phyloP scores from a whole-genome alignment of 2,797 vertebrate genomes.

The Coccyzus lansbergi region DNA sequence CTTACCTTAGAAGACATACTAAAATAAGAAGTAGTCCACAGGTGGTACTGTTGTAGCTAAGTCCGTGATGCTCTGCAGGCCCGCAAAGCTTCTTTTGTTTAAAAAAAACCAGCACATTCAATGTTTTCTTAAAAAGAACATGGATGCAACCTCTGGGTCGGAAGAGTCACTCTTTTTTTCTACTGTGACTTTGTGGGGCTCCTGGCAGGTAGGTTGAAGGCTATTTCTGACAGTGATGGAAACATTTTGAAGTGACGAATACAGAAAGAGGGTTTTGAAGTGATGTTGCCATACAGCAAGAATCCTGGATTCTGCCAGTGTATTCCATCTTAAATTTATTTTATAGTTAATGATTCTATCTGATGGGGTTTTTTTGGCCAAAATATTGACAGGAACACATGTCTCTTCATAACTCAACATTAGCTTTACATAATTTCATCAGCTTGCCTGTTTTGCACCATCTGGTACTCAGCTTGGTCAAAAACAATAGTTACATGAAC shows the following conservation, averaged over 20 bases:
- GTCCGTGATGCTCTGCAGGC: not conserved
- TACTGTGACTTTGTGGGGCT: fast-evolving
- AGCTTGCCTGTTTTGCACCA: not conserved
- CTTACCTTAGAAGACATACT: not conserved
- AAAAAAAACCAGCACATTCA: not conserved
- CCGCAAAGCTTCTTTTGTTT: not conserved
- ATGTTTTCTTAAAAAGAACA: not conserved
- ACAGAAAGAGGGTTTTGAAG: not conserved
- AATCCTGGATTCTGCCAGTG: not conserved
- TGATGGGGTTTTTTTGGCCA: not conserved
- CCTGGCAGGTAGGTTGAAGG: fast-evolving
- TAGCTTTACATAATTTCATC: not conserved
- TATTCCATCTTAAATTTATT: not conserved
- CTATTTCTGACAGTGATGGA: not conserved
- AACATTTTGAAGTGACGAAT: not conserved
- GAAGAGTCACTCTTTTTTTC: not conserved
- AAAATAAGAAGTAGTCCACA: not conserved
- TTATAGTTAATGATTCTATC: not conserved
- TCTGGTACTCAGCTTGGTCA: not conserved
- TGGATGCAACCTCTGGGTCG: not conserved
- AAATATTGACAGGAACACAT: not conserved
- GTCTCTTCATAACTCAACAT: not conserved
- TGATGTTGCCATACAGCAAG: not conserved
- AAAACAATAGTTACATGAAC: not conserved
- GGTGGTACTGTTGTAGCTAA: not conserved